A percentile compares a stretch with the other conserved stretches of the same genome.
Evolutionary conservation across 1,140 invertebrate genomes (phyloP).

Genomic region (Catajapyx aquilonaris): DNA sequence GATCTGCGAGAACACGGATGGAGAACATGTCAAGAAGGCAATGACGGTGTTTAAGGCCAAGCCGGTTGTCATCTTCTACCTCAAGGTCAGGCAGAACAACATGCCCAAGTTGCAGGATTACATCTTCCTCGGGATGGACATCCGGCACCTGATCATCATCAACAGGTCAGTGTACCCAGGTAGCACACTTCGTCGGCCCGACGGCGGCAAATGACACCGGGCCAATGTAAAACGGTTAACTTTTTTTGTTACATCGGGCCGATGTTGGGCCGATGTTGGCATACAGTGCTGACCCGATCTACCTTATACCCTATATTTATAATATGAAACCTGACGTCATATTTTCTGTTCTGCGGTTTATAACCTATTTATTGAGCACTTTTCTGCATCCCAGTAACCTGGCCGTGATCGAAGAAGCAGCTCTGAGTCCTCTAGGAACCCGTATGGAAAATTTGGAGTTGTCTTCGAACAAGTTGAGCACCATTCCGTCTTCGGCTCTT

Average conservation of each 20-base stretch:
- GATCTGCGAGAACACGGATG: slow-evolving; percentile 59
- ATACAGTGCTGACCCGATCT: too few relatives aligned
- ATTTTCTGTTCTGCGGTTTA: too few relatives aligned
- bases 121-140: slow-evolving; percentile 65
- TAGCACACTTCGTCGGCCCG: too few relatives aligned
- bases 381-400: slow-evolving; percentile 40
- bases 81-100: slow-evolving; percentile 63
- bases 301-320: too few relatives aligned
- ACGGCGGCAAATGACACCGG: too few relatives aligned
- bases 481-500: slow-evolving; percentile 56
- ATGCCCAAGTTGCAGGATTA: slow-evolving; percentile 60
- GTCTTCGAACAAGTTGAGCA: slow-evolving; percentile 50
- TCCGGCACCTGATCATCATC: slow-evolving; percentile 64
- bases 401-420: slow-evolving; percentile 63
- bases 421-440: slow-evolving; percentile 59
- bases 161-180: slow-evolving; percentile 28
- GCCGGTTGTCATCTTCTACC: slow-evolving; percentile 51
- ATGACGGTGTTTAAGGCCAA: slow-evolving; percentile 54
- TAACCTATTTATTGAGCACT: too few relatives aligned
- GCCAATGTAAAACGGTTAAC: too few relatives aligned
- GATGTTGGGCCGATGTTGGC: too few relatives aligned
- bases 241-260: too few relatives aligned
- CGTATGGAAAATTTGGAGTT: slow-evolving; percentile 62
- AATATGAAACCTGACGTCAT: too few relatives aligned
- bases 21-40: slow-evolving; percentile 41